A percentile compares a stretch with the other conserved stretches of the same genome.
phyloP scores from a whole-genome alignment of 2,113 vertebrate species.

The Noctilio leporinus region DNA sequence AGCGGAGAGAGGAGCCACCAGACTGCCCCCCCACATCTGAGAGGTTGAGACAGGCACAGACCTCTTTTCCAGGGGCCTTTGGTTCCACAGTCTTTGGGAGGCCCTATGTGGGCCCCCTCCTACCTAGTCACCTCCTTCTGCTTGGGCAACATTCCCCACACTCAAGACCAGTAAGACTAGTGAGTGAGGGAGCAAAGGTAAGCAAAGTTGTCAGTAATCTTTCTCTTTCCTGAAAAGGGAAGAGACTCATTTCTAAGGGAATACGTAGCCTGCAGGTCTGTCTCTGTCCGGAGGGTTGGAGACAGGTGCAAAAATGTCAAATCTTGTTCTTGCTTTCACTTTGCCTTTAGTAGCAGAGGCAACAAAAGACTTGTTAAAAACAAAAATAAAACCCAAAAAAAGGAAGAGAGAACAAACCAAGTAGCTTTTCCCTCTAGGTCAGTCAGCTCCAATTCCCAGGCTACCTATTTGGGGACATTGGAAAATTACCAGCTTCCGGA shows the following conservation, averaged over 20 bases:
- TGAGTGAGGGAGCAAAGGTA: background rate
- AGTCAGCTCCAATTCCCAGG: conserved; percentile 59
- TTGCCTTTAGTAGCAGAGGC: background rate
- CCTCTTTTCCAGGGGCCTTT: background rate
- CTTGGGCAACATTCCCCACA: background rate
- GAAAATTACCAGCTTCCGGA: conserved; percentile 64
- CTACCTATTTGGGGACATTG: conserved; percentile 21
- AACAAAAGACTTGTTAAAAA: background rate
- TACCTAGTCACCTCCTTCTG: background rate
- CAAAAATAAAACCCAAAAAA: background rate
- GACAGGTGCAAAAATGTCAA: background rate
- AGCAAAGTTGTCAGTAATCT: background rate
- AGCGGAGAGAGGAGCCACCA: background rate
- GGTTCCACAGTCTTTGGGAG: background rate
- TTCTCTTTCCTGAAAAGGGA: background rate
- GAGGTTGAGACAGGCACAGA: fast-evolving
- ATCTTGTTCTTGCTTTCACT: background rate
- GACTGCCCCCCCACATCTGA: background rate
- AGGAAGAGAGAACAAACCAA: conserved; percentile 20
- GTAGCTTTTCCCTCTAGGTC: conserved; percentile 6
- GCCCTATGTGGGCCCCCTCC: background rate
- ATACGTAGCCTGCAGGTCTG: background rate
- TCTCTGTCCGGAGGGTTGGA: background rate
- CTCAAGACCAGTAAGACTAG: background rate
- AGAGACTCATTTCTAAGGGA: background rate